Conservation (phyloP, 2,888 invertebrate species). For the Tachina lurida region DNA sequence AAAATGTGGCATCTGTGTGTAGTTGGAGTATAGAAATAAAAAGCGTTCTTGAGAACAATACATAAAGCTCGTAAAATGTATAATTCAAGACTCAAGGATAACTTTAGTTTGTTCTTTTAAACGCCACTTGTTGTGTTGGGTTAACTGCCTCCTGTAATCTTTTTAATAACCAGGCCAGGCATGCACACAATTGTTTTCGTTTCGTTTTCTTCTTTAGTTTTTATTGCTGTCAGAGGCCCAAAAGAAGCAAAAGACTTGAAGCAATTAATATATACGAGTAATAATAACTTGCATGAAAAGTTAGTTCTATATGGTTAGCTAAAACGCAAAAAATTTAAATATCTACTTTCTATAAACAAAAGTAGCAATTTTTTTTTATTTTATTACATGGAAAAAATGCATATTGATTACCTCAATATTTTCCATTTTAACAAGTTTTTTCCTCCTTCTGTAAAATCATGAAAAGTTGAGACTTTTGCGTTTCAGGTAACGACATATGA, state of each 20-base stretch:
- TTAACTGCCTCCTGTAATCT: slow-evolving; percentile 23
- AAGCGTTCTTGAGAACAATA: slow-evolving; percentile 18
- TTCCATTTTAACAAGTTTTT: too few species aligned
- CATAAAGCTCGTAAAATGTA: slow-evolving; percentile 23
- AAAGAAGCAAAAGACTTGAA: neutral
- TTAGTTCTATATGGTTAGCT: too few species aligned
- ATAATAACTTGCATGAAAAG: too few species aligned
- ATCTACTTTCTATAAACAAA: too few species aligned
- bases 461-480: too few species aligned
- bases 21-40: slow-evolving; percentile 20
- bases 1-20: neutral
- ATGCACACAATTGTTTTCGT: neutral
- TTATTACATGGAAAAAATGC: too few species aligned
- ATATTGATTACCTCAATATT: too few species aligned
- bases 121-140: slow-evolving; percentile 54
- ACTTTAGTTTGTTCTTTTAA: slow-evolving; percentile 41
- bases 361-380: too few species aligned
- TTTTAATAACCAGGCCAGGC: neutral
- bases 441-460: too few species aligned
- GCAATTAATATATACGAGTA: neutral
- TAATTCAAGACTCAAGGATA: slow-evolving; percentile 49
- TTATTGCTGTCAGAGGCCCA: neutral
- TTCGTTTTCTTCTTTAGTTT: neutral
- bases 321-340: too few species aligned
- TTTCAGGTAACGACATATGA: too few species aligned